Evolutionary conservation across 2,113 vertebrate genomes (phyloP).

Genomic region (Silurus glanis): DNA sequence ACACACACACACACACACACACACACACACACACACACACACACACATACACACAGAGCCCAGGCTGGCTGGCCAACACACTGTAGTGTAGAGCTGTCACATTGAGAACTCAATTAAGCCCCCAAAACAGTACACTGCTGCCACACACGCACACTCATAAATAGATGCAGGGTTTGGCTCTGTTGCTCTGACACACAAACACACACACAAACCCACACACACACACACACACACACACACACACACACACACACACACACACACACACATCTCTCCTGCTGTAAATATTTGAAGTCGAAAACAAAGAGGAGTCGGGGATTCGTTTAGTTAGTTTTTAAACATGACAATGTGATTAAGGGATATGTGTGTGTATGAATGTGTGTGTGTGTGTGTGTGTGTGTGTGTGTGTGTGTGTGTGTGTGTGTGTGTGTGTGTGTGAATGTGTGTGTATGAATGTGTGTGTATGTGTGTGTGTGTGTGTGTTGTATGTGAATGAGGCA

Average conservation of each 20-base stretch:
- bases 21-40: slow-evolving; percentile 43
- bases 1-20: slow-evolving; percentile 40
- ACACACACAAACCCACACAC: slow-evolving; percentile 48
- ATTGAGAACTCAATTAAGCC: slow-evolving; percentile 77
- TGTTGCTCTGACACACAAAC: slow-evolving; percentile 59
- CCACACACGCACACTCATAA: slow-evolving; percentile 48
- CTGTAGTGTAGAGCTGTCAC: slow-evolving; percentile 72
- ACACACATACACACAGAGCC: slow-evolving; percentile 32
- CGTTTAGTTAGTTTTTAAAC: slow-evolving; percentile 70
- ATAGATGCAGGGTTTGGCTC: slow-evolving; percentile 56
- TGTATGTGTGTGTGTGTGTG: background rate
- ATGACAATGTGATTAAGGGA: slow-evolving; percentile 68
- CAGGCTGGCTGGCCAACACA: slow-evolving; percentile 63
- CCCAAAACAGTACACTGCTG: slow-evolving; percentile 38
- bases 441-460: slow-evolving; percentile 8
- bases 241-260: slow-evolving; percentile 46
- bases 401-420: too few species aligned
- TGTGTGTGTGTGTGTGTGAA: background rate
- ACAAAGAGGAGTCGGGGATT: slow-evolving; percentile 72
- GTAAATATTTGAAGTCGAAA: slow-evolving; percentile 75
- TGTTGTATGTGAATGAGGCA: slow-evolving; percentile 7
- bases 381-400: background rate
- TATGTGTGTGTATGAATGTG: slow-evolving; percentile 12
- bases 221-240: slow-evolving; percentile 40
- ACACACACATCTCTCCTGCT: slow-evolving; percentile 64